A percentile compares a stretch with the other conserved stretches of the same genome.
Evolutionary conservation across 2,797 vertebrate species (phyloP).

Genomic region (Microcaecilia unicolor): DNA sequence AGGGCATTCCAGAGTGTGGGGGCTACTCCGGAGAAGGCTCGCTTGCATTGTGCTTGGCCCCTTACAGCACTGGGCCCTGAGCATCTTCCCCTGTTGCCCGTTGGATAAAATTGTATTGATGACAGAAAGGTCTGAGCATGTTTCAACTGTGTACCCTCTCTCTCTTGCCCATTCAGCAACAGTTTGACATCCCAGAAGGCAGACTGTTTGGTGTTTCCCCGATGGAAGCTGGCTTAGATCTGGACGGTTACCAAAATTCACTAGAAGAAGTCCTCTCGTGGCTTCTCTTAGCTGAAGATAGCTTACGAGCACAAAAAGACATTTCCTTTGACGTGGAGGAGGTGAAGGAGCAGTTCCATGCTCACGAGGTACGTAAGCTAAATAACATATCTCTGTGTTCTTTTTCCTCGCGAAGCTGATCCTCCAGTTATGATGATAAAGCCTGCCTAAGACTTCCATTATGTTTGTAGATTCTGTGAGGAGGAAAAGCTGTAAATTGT

Average conservation of each 20-base stretch:
- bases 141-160: conserved; percentile 11
- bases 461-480: too few species aligned
- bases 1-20: too few species aligned
- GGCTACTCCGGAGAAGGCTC: too few species aligned
- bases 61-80: too few species aligned
- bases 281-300: conserved; percentile 90
- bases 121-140: conserved; percentile 6
- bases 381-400: too few species aligned
- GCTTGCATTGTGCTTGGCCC: too few species aligned
- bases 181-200: conserved; percentile 40
- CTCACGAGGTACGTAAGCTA: conserved; percentile 74
- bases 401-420: too few species aligned
- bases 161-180: conserved; percentile 34
- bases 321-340: conserved; percentile 85
- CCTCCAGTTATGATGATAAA: too few species aligned
- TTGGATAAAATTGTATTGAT: neutral
- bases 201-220: conserved; percentile 59
- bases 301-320: conserved; percentile 76
- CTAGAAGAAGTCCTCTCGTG: conserved; percentile 91
- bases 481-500: too few species aligned
- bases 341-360: conserved; percentile 96
- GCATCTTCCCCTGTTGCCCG: too few species aligned
- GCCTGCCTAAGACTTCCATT: too few species aligned
- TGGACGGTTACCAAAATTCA: conserved; percentile 88
- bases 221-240: conserved; percentile 57